Evolutionary conservation across 2,888 invertebrate genomes (phyloP).

Genomic region (Allygus modestus): DNA sequence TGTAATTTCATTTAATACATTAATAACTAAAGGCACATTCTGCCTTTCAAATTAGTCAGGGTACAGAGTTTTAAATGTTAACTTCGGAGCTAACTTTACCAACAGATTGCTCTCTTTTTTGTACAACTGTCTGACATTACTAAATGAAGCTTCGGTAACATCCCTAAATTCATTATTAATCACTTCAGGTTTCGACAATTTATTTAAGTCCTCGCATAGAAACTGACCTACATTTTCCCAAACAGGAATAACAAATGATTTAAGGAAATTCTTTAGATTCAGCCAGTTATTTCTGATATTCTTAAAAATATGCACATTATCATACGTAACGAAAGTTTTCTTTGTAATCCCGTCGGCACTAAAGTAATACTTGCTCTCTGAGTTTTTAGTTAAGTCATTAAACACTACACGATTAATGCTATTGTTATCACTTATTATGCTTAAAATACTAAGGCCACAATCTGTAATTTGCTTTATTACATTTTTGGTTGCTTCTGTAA

Average conservation of each 20-base stretch:
- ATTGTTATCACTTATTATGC: slow-evolving; percentile 33
- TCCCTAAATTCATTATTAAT: no score
- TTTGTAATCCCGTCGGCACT: background rate
- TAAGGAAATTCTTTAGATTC: background rate
- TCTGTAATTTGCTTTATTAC: background rate
- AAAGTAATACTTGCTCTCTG: background rate
- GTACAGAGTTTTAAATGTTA: no score
- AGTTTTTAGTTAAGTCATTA: background rate
- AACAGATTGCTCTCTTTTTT: no score
- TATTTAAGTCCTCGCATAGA: no score
- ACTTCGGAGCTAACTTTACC: no score
- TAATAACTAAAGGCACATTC: background rate
- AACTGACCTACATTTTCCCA: no score
- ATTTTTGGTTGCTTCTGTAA: slow-evolving; percentile 18
- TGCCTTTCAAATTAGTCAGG: no score
- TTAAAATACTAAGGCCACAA: slow-evolving; percentile 19
- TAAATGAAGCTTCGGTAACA: no score
- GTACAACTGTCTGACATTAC: no score
- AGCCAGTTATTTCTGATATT: slow-evolving; percentile 40
- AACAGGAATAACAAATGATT: background rate
- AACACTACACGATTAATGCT: slow-evolving; percentile 26
- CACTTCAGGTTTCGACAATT: no score
- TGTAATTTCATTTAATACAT: background rate
- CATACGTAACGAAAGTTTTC: slow-evolving; percentile 33
- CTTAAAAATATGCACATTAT: slow-evolving; percentile 28